Conservation (phyloP, 2,888 invertebrate species). For the Octodonta nipae region DNA sequence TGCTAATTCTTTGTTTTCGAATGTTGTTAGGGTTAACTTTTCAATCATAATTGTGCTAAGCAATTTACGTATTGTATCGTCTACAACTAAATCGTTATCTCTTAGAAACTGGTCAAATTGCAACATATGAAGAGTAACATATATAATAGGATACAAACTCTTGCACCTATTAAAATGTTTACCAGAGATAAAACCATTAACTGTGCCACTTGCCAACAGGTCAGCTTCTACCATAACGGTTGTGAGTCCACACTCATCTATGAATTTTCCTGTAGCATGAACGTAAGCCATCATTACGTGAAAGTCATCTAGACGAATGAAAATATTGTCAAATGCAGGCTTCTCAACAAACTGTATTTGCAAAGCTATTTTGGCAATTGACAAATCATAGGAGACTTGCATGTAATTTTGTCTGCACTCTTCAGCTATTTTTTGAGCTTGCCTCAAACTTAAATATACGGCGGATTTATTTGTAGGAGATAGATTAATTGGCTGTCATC, state of each 20-base stretch:
- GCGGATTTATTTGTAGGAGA: conserved; percentile 16
- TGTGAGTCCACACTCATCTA: conserved; percentile 11
- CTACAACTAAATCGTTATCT: conserved; percentile 3
- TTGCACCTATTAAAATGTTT: conserved; percentile 16
- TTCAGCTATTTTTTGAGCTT: conserved; percentile 15
- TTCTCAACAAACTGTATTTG: conserved; percentile 19
- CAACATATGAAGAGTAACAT: conserved; percentile 13
- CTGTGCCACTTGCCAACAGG: conserved; percentile 13
- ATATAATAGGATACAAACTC: conserved; percentile 13
- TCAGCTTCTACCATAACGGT: conserved; percentile 5
- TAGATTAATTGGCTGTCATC: conserved; percentile 10
- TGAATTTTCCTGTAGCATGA: neutral
- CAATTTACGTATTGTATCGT: neutral
- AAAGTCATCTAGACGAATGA: conserved; percentile 5
- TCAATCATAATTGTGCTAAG: conserved; percentile 1
- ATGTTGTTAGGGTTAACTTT: neutral
- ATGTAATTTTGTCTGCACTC: conserved; percentile 16
- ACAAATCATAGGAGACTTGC: conserved; percentile 25
- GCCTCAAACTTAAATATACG: conserved; percentile 18
- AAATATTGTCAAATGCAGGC: conserved; percentile 8
- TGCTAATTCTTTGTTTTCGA: conserved; percentile 1
- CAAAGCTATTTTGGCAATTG: conserved; percentile 20
- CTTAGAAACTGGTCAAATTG: conserved; percentile 9
- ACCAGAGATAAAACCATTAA: conserved; percentile 12
- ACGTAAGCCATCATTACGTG: neutral